These are phyloP conservation scores for Himalopsyche phryganea DNA, from an alignment of 1,140 invertebrate genomes.

Conservation along the genomic window DNA sequence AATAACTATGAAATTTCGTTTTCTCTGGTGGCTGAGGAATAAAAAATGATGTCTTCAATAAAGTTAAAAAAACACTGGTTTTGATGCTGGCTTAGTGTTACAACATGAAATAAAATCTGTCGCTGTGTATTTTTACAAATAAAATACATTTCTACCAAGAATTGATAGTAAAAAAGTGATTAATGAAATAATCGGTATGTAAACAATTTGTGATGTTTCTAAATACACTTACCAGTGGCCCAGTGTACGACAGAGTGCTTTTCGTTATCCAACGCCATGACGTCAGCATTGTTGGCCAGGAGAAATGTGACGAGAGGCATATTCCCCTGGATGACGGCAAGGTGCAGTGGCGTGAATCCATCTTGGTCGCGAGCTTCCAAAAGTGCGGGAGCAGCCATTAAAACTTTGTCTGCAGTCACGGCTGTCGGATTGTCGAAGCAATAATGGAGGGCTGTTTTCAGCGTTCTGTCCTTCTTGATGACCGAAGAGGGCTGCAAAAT, in stretches of 20 bases:
- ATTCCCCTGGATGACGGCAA: conserved; percentile 89
- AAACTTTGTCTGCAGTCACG: conserved; percentile 62
- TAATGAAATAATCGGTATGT: no score
- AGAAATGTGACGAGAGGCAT: conserved; percentile 76
- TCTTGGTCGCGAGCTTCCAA: conserved; percentile 83
- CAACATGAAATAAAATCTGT: no score
- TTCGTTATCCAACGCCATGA: conserved; percentile 87
- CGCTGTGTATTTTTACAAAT: no score
- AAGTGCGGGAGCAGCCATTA: conserved; percentile 73
- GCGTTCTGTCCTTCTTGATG: conserved; percentile 70
- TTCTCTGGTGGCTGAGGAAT: no score
- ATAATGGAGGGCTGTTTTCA: conserved; percentile 89
- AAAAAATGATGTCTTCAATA: no score
- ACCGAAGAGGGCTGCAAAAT: conserved; percentile 57
- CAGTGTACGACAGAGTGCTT: conserved; percentile 96
- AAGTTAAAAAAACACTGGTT: no score
- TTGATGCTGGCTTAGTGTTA: no score
- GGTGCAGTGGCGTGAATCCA: conserved; percentile 89
- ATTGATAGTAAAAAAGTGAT: no score
- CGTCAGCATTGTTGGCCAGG: conserved; percentile 77
- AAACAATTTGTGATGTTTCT: no score
- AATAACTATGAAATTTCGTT: no score
- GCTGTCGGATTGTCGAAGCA: conserved; percentile 70
- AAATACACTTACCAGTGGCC: conserved; percentile 78
- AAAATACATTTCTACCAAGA: no score